phyloP scores from a whole-genome alignment of 2,113 vertebrate genomes.

The Jacana jacana region DNA sequence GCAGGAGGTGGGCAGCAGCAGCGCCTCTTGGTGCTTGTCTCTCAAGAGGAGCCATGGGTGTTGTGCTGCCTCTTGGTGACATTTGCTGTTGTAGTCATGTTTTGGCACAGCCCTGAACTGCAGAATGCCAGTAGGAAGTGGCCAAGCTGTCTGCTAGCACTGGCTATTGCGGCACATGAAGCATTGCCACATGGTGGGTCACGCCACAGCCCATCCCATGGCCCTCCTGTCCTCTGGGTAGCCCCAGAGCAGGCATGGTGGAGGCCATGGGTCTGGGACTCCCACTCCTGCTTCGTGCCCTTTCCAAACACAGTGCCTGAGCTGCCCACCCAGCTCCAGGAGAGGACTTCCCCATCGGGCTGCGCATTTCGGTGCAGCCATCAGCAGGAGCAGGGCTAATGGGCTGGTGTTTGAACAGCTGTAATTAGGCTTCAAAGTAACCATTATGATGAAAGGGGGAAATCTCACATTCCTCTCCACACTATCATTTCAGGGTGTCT shows the following conservation, averaged over 20 bases:
- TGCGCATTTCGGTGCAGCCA: not conserved
- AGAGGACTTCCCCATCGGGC: not conserved
- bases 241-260: not conserved
- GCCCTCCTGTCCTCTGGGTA: rapidly evolving
- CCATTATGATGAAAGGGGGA: conserved; percentile 54
- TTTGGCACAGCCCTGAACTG: not conserved
- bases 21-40: not conserved
- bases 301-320: not conserved
- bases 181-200: rapidly evolving
- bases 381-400: conserved; percentile 24
- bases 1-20: not conserved
- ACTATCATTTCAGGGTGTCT: conserved; percentile 43
- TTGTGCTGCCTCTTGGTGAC: not conserved
- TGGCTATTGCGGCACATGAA: not conserved
- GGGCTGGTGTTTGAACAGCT: not conserved
- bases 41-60: not conserved
- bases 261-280: not conserved
- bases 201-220: rapidly evolving
- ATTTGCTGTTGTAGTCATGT: not conserved
- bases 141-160: not conserved
- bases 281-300: not conserved
- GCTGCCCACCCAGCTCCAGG: not conserved
- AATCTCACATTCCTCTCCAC: conserved; percentile 51
- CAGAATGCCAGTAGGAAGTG: not conserved
- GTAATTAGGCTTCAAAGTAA: conserved; percentile 66